These are phyloP conservation scores for Artemisiospiza belli DNA, from an alignment of 2,113 vertebrate species.

Conservation along the genomic window DNA sequence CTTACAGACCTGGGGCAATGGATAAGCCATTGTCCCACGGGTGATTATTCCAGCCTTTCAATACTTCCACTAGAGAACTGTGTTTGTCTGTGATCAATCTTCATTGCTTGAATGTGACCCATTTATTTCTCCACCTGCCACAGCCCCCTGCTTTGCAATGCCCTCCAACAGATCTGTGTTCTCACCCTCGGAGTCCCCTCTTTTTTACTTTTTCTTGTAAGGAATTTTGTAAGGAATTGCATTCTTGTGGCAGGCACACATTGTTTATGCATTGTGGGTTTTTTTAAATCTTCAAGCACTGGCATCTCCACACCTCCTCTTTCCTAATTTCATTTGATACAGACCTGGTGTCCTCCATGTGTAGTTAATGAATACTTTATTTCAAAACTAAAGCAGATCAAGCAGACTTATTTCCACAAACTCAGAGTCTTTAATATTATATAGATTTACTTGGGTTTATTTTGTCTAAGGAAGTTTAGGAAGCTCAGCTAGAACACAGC, in stretches of 20 bases:
- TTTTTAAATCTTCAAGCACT: neutral
- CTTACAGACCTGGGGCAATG: neutral
- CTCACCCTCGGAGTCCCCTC: neutral
- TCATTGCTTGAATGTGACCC: neutral
- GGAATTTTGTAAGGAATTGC: neutral
- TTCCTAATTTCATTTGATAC: neutral
- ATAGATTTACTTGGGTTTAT: neutral
- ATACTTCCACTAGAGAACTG: neutral
- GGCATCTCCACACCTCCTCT: neutral
- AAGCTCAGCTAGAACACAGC: conserved; percentile 5
- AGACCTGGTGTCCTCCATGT: neutral
- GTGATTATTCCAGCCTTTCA: neutral
- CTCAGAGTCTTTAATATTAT: neutral
- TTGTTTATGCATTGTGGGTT: neutral
- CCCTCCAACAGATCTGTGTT: neutral
- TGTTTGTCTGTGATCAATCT: neutral
- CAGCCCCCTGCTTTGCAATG: neutral
- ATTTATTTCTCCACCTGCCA: neutral
- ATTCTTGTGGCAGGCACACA: neutral
- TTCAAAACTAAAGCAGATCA: neutral
- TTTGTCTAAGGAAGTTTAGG: neutral
- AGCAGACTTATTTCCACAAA: conserved; percentile 2
- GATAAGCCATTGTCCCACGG: neutral
- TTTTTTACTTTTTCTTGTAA: neutral
- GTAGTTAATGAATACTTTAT: conserved; percentile 15